A percentile compares a stretch with the other conserved stretches of the same genome.
phyloP scores from a whole-genome alignment of 2,113 vertebrate species.

The Eulemur rufifrons region DNA sequence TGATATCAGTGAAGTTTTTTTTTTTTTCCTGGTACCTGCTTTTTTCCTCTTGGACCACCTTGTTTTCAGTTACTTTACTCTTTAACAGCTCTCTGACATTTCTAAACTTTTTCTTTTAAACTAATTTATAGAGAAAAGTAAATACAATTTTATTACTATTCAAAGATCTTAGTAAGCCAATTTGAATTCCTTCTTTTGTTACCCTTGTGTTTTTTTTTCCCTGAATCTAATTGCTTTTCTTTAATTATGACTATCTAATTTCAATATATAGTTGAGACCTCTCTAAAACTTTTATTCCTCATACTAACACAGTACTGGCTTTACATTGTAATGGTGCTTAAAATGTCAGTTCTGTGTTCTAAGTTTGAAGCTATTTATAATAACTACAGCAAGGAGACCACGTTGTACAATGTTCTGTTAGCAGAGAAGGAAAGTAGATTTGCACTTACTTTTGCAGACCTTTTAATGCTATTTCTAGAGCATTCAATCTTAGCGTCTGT shows the following conservation, averaged over 20 bases:
- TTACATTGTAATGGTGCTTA: slow-evolving; percentile 73
- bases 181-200: slow-evolving; percentile 69
- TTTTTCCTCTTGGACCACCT: not conserved
- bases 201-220: slow-evolving; percentile 25
- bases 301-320: slow-evolving; percentile 54
- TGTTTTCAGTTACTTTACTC: slow-evolving; percentile 28
- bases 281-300: slow-evolving; percentile 62
- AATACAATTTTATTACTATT: slow-evolving; percentile 58
- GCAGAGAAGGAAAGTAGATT: not conserved
- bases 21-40: not conserved
- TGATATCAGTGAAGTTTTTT: not conserved
- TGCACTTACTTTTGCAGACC: not conserved
- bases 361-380: slow-evolving; percentile 63
- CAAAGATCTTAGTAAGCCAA: slow-evolving; percentile 56
- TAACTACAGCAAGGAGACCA: not conserved
- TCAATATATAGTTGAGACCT: slow-evolving; percentile 68
- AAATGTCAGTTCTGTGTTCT: slow-evolving; percentile 69
- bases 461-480: slow-evolving; percentile 26
- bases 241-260: slow-evolving; percentile 72
- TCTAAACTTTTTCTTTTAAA: slow-evolving; percentile 38
- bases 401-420: not conserved
- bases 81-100: not conserved
- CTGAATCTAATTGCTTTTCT: slow-evolving; percentile 37
- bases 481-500: not conserved
- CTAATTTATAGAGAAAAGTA: not conserved